Evolutionary conservation across 2,888 invertebrate genomes (phyloP).

Genomic region (Acleris laterana): DNA sequence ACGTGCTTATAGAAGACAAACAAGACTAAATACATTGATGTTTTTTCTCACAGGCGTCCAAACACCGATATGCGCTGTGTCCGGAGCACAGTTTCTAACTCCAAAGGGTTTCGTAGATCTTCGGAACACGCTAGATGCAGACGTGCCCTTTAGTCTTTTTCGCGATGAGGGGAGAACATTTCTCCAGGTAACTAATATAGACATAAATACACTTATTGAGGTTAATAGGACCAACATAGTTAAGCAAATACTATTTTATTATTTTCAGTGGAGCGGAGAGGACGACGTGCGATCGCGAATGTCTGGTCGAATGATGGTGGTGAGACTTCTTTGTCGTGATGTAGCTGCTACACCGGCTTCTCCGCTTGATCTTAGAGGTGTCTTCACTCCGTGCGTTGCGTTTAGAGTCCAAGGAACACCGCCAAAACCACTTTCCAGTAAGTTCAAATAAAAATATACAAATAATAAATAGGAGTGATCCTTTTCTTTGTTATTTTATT

Average conservation of each 20-base stretch:
- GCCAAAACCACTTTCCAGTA: slow-evolving; percentile 86
- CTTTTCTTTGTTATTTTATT: neutral
- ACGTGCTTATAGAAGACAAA: too few species aligned
- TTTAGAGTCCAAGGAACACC: slow-evolving; percentile 94
- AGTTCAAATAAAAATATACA: slow-evolving; percentile 48
- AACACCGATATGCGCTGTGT: slow-evolving; percentile 93
- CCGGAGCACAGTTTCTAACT: slow-evolving; percentile 92
- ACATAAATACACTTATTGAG: too few species aligned
- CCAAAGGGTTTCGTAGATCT: slow-evolving; percentile 92
- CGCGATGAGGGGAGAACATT: slow-evolving; percentile 93
- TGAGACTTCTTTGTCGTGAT: slow-evolving; percentile 91
- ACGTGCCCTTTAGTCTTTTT: slow-evolving; percentile 92
- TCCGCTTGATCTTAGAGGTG: slow-evolving; percentile 81
- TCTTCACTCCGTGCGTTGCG: slow-evolving; percentile 93
- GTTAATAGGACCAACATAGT: too few species aligned
- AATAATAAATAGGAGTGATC: too few species aligned
- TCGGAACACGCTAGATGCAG: slow-evolving; percentile 89
- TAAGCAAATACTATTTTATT: slow-evolving; percentile 6
- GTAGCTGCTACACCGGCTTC: slow-evolving; percentile 81
- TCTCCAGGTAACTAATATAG: slow-evolving; percentile 85
- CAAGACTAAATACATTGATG: neutral
- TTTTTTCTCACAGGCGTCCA: slow-evolving; percentile 84
- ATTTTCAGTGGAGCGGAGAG: slow-evolving; percentile 92
- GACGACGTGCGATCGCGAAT: slow-evolving; percentile 89
- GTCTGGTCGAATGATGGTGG: slow-evolving; percentile 92